These are phyloP conservation scores for Phrynocephalus vlangalii DNA, from an alignment of 2,797 vertebrate species.

Conservation along the genomic window DNA sequence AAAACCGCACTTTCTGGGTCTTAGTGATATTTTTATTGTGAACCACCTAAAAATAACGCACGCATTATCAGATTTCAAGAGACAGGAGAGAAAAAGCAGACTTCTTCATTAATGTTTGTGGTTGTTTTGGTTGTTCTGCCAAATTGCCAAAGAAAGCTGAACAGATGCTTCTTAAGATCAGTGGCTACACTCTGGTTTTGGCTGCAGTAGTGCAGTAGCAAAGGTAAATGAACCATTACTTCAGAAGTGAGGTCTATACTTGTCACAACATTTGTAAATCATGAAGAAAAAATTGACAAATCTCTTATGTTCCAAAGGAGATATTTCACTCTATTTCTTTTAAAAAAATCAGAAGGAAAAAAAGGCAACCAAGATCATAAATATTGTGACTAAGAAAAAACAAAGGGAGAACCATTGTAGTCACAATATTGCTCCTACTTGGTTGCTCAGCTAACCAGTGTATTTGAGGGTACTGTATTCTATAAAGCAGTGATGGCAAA, in stretches of 20 bases:
- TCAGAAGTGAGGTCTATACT: not conserved
- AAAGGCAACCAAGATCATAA: not conserved
- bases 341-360: not conserved
- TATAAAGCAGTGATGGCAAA: too few species aligned
- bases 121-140: not conserved
- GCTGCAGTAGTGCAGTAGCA: not conserved
- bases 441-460: too few species aligned
- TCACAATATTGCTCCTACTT: not conserved
- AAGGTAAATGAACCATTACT: not conserved
- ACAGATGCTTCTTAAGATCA: not conserved
- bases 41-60: constrained; percentile 84
- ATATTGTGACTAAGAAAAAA: not conserved
- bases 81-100: not conserved
- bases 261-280: not conserved
- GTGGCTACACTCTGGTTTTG: not conserved
- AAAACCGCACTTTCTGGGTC: constrained; percentile 97
- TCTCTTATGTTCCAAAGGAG: not conserved
- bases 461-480: too few species aligned
- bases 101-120: not conserved
- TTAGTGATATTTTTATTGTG: constrained; percentile 90
- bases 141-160: not conserved
- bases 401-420: not conserved
- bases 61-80: not conserved
- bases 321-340: not conserved
- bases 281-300: not conserved